phyloP scores from a whole-genome alignment of 2,888 invertebrate genomes.

The Amblyjoppa fuscipennis region DNA sequence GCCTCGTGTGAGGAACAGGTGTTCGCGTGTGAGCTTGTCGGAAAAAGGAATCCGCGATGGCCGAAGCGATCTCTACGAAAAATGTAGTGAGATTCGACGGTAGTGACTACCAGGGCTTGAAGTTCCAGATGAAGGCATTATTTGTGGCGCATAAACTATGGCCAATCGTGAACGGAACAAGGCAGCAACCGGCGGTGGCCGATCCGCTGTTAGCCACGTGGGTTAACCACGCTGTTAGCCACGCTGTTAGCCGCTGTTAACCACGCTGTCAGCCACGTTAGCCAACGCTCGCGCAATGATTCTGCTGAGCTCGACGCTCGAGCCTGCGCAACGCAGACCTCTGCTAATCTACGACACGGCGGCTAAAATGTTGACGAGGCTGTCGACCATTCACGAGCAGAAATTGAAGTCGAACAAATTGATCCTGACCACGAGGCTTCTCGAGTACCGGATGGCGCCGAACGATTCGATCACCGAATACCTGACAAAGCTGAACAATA shows the following conservation, averaged over 20 bases:
- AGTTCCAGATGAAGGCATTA: background rate
- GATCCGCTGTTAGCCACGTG: constrained; percentile 3
- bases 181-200: background rate
- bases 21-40: background rate
- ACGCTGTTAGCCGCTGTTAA: too few relatives aligned
- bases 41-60: background rate
- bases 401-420: constrained; percentile 54
- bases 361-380: constrained; percentile 63
- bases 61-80: background rate
- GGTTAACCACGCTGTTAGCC: too few relatives aligned
- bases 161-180: background rate
- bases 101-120: background rate
- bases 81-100: background rate
- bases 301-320: constrained; percentile 35
- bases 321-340: constrained; percentile 38
- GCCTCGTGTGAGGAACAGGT: background rate
- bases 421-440: constrained; percentile 27
- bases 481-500: constrained; percentile 32
- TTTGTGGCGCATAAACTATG: background rate
- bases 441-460: constrained; percentile 48
- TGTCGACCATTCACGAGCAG: constrained; percentile 41
- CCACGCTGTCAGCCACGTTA: too few relatives aligned
- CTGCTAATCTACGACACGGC: constrained; percentile 42
- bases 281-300: constrained; percentile 51
- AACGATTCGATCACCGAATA: constrained; percentile 36